These are phyloP conservation scores for Megaleporinus macrocephalus DNA, from an alignment of 2,113 vertebrate species.

Conservation along the genomic window DNA sequence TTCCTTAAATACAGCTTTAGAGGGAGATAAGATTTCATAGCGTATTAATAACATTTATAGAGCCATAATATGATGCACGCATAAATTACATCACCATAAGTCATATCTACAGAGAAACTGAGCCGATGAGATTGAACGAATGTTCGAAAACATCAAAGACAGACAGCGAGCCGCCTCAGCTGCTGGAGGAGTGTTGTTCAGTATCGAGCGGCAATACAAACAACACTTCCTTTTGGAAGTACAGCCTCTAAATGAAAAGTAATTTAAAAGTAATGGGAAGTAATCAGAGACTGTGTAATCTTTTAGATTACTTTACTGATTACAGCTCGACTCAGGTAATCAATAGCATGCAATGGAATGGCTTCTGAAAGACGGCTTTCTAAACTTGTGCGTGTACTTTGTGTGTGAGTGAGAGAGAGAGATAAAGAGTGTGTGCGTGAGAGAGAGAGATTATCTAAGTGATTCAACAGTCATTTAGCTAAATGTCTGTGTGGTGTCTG, in stretches of 20 bases:
- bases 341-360: not conserved
- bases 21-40: slow-evolving; percentile 5
- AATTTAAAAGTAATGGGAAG: slow-evolving; percentile 5
- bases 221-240: not conserved
- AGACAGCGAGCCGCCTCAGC: not conserved
- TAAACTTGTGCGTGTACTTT: slow-evolving; percentile 4
- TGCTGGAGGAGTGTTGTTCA: not conserved
- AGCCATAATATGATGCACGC: not conserved
- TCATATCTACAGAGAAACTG: not conserved
- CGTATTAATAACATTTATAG: slow-evolving; percentile 3
- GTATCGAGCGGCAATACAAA: not conserved
- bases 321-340: not conserved
- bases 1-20: not conserved
- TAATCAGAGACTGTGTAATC: not conserved
- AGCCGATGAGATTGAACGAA: not conserved
- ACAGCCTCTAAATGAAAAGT: slow-evolving; percentile 8
- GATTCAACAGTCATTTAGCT: not conserved
- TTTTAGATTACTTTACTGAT: slow-evolving; percentile 4
- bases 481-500: not conserved
- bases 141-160: not conserved
- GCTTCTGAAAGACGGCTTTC: not conserved
- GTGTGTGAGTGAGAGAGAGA: not conserved
- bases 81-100: slow-evolving; percentile 1
- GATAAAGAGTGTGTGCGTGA: not conserved
- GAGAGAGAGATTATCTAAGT: slow-evolving; percentile 6